Base-by-base conservation (phyloP, 2,888 invertebrate species). In the Octonoba sinensis region DNA sequence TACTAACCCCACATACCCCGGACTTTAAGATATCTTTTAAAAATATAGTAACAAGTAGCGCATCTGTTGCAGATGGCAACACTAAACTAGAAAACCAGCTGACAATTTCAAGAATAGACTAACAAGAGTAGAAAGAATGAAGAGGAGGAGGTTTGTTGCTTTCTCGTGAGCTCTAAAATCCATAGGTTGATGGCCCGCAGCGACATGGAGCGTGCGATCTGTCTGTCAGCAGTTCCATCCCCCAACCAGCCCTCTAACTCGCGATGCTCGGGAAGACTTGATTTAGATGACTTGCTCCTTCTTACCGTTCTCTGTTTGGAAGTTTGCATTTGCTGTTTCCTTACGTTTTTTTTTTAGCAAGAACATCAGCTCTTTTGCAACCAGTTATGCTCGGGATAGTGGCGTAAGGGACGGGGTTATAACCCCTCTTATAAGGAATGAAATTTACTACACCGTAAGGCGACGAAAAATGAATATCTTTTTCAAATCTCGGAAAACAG, bases 141-240 rank as follows among this genome's bases (percentile, higher is more conserved):
- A 24, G 74, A 20, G 8, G 24, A 15, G 49, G 59, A 36, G 36
- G 47, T 27, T 51, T 65, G 69, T 69, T 70, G 69, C 27, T 56
- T 24, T n/a, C 56, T 51, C 47, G 22, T 59, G 65, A 47, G 47
- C 46, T n/a, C 47, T 67, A 59, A 57, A 65, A 66, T 36, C 57
- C 57, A 49, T 22, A 18, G 47, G 47, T 75, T 67, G 59, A 59
- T 66, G 60, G 60, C 76, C 69, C 73, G 56, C 64, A 49, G 15
- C 47, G 62, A 62, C 27, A 65, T 54, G 73, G 20, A 64, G 51
- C 76, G 76, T 76, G 76, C 62, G 76, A 59, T 69, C 36, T 69
- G 76, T 76, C 76, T 76, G 76, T 76, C 76, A 69, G 36, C 76
- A 11, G n/a, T 18, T 16, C 76, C 60, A 47, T 59, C 57, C 65